Evolutionary conservation across 92 coral and sea anemone genomes (phyloP).

Genomic region (Phenganax stokvisi): DNA sequence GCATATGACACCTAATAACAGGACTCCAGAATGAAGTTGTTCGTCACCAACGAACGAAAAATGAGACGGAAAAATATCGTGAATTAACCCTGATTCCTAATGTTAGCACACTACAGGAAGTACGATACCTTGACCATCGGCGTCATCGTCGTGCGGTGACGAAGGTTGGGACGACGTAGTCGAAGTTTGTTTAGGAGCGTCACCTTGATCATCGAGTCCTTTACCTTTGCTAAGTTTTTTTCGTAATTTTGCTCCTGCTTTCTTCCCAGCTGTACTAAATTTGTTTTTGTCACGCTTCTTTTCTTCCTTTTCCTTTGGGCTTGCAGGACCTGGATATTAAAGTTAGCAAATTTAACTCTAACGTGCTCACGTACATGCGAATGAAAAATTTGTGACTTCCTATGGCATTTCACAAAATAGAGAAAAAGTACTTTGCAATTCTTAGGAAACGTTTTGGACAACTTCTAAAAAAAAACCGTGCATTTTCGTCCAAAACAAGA

Average conservation of each 20-base stretch:
- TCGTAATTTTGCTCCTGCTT: constrained; percentile 26
- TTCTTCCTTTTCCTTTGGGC: constrained; percentile 13
- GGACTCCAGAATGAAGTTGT: too few relatives aligned
- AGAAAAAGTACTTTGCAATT: too few relatives aligned
- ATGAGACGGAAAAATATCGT: not conserved
- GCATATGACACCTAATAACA: too few relatives aligned
- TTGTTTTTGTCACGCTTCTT: constrained; percentile 22
- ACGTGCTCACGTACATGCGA: not conserved
- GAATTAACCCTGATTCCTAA: not conserved
- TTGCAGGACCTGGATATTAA: constrained; percentile 15
- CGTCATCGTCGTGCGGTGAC: not conserved
- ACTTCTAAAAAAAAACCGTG: not conserved
- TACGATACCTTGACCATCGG: constrained; percentile 4
- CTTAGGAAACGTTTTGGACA: too few relatives aligned
- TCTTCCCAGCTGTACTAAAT: constrained; percentile 31
- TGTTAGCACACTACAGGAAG: too few relatives aligned
- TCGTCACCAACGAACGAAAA: too few relatives aligned
- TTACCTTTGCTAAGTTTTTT: constrained; percentile 1
- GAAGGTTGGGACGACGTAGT: not conserved
- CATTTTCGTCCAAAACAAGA: not conserved
- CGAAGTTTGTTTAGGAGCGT: not conserved
- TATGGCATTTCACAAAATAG: too few relatives aligned
- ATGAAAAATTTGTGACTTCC: too few relatives aligned
- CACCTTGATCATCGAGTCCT: not conserved
- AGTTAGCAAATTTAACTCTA: not conserved